Conservation (phyloP, 1,140 invertebrate species). For the Chlorops oryzae region DNA sequence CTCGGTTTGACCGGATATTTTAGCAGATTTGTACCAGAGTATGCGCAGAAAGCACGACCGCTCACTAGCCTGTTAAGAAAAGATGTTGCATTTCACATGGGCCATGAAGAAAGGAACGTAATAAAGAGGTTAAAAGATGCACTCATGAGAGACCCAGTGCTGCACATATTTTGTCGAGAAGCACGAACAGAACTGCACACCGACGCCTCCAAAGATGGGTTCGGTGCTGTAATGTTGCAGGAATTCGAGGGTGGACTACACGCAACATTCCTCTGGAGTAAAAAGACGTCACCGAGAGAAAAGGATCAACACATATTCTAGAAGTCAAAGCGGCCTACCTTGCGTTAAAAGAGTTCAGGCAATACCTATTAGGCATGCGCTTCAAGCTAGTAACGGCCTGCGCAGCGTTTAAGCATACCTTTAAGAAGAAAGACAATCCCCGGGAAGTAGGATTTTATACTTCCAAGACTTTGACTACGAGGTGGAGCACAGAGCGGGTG, state of each 20-base stretch:
- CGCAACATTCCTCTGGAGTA: background rate
- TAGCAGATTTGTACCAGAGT: slow-evolving; percentile 22
- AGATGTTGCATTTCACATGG: slow-evolving; percentile 14
- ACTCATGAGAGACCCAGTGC: slow-evolving; percentile 26
- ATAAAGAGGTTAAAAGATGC: slow-evolving; percentile 25
- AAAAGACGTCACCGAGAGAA: background rate
- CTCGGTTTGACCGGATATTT: slow-evolving; percentile 21
- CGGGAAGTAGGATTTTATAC: no score
- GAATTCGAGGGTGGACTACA: background rate
- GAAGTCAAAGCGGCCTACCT: slow-evolving; percentile 22
- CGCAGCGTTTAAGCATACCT: no score
- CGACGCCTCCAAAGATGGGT: background rate
- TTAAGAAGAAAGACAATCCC: no score
- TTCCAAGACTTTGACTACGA: no score
- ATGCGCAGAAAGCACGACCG: no score
- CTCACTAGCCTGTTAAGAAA: slow-evolving; percentile 20
- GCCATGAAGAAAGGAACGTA: slow-evolving; percentile 18
- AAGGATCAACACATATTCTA: slow-evolving; percentile 18
- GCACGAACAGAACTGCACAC: background rate
- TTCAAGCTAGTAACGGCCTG: slow-evolving; percentile 15
- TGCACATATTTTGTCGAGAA: slow-evolving; percentile 25
- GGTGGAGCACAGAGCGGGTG: no score
- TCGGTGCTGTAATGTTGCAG: background rate
- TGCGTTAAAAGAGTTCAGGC: background rate
- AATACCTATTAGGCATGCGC: background rate